Conservation (phyloP, 2,113 vertebrate species). For the Malurus melanocephalus region DNA sequence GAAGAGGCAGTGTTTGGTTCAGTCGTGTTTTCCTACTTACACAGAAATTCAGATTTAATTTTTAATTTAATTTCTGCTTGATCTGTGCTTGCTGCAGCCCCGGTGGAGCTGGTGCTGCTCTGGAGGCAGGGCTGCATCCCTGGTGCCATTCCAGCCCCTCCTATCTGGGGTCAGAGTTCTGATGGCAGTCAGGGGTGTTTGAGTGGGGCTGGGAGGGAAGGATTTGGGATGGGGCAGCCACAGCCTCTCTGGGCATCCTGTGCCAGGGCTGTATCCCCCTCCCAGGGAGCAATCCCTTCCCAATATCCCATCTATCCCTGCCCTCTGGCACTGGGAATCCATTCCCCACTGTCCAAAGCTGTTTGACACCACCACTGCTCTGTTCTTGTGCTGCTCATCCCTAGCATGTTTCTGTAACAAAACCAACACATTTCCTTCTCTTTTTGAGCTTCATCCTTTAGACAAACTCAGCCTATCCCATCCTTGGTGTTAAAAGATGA, state of each 20-base stretch:
- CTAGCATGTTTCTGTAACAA: neutral
- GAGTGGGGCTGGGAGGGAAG: neutral
- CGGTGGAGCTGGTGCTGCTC: neutral
- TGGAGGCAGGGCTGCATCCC: neutral
- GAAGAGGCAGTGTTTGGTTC: neutral
- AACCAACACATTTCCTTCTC: fast-evolving
- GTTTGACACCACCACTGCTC: neutral
- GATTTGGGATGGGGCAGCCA: neutral
- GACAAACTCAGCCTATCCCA: neutral
- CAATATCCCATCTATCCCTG: neutral
- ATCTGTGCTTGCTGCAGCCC: neutral
- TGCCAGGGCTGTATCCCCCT: neutral
- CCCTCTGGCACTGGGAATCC: neutral
- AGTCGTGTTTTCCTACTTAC: neutral
- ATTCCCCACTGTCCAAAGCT: neutral
- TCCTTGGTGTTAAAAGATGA: neutral
- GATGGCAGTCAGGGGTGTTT: fast-evolving
- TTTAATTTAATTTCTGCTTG: too few species aligned
- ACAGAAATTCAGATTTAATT: neutral
- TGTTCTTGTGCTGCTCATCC: neutral
- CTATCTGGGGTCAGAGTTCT: fast-evolving
- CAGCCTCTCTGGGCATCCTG: neutral
- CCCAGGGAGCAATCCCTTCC: neutral
- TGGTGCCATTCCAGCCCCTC: neutral
- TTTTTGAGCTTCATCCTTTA: neutral